Evolutionary conservation across 1,140 invertebrate species (phyloP).

Genomic region (Ctenoplectra terminalis): DNA sequence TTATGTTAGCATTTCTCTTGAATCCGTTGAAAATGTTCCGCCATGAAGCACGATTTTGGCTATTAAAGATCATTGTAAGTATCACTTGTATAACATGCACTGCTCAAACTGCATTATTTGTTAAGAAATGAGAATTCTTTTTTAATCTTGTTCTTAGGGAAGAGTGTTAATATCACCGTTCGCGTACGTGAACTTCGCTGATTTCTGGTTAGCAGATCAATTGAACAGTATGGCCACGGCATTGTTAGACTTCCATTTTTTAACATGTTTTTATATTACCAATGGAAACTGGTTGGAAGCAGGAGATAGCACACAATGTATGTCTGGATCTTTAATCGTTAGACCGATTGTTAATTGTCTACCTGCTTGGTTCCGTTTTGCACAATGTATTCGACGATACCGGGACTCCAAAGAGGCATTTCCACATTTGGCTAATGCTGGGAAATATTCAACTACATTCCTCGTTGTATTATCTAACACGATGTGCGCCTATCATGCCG

Average conservation of each 20-base stretch:
- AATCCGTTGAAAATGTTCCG: slow-evolving; percentile 97
- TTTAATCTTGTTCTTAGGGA: slow-evolving; percentile 84
- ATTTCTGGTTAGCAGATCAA: slow-evolving; percentile 99
- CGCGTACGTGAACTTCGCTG: slow-evolving; percentile 97
- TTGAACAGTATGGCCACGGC: slow-evolving; percentile 96
- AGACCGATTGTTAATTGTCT: slow-evolving; percentile 94
- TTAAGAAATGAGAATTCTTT: neutral
- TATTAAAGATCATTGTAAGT: slow-evolving; percentile 90
- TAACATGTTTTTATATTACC: slow-evolving; percentile 92
- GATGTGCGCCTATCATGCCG: slow-evolving; percentile 87
- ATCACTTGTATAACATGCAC: neutral
- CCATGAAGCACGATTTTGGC: slow-evolving; percentile 95
- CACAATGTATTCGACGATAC: slow-evolving; percentile 98
- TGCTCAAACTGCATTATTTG: neutral
- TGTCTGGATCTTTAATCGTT: slow-evolving; percentile 86
- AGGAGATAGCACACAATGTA: slow-evolving; percentile 85
- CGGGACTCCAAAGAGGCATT: slow-evolving; percentile 94
- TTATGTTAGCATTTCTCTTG: slow-evolving; percentile 95
- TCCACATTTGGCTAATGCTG: slow-evolving; percentile 98
- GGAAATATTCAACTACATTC: slow-evolving; percentile 99
- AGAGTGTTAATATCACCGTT: slow-evolving; percentile 96
- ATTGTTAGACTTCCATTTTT: slow-evolving; percentile 97
- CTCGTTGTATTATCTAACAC: slow-evolving; percentile 95
- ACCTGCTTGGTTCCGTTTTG: slow-evolving; percentile 98
- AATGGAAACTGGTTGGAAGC: slow-evolving; percentile 88